Evolutionary conservation across 1,140 invertebrate species (phyloP).

Genomic region (Trichogramma pretiosum): DNA sequence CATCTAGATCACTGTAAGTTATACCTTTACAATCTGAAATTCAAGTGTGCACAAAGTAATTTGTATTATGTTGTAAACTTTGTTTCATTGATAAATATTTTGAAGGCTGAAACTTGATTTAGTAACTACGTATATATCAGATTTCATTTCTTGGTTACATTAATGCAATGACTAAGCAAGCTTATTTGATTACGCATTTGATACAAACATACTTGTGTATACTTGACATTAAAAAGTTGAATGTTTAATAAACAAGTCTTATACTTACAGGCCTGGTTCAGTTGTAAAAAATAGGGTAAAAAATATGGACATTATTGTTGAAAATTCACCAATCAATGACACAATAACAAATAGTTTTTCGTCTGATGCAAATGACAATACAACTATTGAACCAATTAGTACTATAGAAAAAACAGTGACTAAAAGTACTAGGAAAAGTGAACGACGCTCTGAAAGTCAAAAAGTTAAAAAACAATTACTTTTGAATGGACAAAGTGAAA

Average conservation of each 20-base stretch:
- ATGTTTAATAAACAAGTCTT: too few relatives aligned
- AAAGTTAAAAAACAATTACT: conserved; percentile 32
- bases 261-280: conserved; percentile 21
- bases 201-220: not conserved
- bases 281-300: conserved; percentile 25
- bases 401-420: conserved; percentile 15
- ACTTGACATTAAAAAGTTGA: not conserved
- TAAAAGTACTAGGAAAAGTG: conserved; percentile 22
- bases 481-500: conserved; percentile 33
- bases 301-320: conserved; percentile 29
- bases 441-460: conserved; percentile 37
- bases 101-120: too few relatives aligned
- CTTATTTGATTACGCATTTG: too few relatives aligned
- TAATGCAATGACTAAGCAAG: too few relatives aligned
- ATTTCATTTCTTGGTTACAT: too few relatives aligned
- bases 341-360: conserved; percentile 12
- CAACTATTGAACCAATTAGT: conserved; percentile 6
- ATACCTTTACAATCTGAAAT: too few relatives aligned
- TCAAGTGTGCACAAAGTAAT: too few relatives aligned
- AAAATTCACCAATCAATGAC: conserved; percentile 27
- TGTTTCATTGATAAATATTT: too few relatives aligned
- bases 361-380: conserved; percentile 1
- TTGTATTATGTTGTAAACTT: not conserved
- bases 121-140: too few relatives aligned
- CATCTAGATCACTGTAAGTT: conserved; percentile 29